Evolutionary conservation across 2,113 vertebrate genomes (phyloP).

Genomic region (Elephas maximus): DNA sequence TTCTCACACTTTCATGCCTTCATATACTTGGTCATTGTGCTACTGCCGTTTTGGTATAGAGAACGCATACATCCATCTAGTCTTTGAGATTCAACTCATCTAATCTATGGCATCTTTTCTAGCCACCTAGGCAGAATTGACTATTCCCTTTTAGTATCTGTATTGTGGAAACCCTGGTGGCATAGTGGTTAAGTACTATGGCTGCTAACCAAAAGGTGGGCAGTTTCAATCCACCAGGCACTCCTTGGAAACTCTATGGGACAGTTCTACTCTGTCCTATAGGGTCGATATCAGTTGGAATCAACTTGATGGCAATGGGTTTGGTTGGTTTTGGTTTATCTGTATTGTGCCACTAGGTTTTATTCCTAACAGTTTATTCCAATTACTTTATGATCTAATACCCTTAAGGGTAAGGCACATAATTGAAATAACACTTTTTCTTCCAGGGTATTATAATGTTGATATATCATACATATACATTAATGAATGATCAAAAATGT

Average conservation of each 20-base stretch:
- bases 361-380: background rate
- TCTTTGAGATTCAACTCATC: background rate
- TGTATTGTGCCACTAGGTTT: background rate
- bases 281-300: no score
- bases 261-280: no score
- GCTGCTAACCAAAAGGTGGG: no score
- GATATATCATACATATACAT: background rate
- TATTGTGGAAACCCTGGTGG: background rate
- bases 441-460: background rate
- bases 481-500: background rate
- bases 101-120: background rate
- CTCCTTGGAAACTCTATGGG: no score
- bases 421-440: background rate
- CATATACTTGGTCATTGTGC: background rate
- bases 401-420: background rate
- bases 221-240: no score
- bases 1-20: background rate
- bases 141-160: background rate
- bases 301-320: no score
- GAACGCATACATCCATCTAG: background rate
- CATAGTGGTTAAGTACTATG: no score
- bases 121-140: background rate
- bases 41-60: background rate
- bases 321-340: no score
- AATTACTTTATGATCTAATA: background rate